These are phyloP conservation scores for Notolepis coatsorum DNA, from an alignment of 2,797 vertebrate species.

Conservation along the genomic window DNA sequence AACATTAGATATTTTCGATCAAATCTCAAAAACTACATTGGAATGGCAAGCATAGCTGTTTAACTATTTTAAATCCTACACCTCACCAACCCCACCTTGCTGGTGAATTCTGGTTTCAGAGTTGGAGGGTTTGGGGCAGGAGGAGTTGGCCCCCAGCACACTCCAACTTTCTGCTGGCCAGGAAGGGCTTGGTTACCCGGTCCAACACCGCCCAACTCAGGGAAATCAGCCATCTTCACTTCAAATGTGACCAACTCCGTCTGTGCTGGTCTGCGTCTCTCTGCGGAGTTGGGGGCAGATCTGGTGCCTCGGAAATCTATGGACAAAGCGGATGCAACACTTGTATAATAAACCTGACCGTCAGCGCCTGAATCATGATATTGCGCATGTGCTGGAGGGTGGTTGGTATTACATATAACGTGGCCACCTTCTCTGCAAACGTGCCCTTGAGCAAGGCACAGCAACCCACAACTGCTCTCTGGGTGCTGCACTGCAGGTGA, in stretches of 20 bases:
- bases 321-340: not conserved
- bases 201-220: conserved; percentile 72
- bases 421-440: no score
- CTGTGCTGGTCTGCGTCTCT: conserved; percentile 48
- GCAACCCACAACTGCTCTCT: no score
- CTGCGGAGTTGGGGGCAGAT: conserved; percentile 47
- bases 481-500: no score
- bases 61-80: no score
- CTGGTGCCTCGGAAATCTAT: conserved; percentile 58
- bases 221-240: conserved; percentile 86
- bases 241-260: conserved; percentile 73
- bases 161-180: conserved; percentile 45
- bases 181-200: conserved; percentile 15
- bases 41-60: no score
- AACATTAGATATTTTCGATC: no score
- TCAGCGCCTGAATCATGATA: no score
- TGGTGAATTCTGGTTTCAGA: conserved; percentile 14
- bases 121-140: conserved; percentile 11
- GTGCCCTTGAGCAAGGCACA: no score
- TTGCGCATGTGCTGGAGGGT: no score
- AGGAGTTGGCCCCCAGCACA: conserved; percentile 51
- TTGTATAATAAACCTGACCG: no score
- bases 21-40: no score
- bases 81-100: conserved; percentile 48
- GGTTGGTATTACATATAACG: no score